Evolutionary conservation across 2,797 vertebrate species (phyloP), one percentile per base, ranked within the genome.

Genomic region (Hafferia zeledoni): DNA sequence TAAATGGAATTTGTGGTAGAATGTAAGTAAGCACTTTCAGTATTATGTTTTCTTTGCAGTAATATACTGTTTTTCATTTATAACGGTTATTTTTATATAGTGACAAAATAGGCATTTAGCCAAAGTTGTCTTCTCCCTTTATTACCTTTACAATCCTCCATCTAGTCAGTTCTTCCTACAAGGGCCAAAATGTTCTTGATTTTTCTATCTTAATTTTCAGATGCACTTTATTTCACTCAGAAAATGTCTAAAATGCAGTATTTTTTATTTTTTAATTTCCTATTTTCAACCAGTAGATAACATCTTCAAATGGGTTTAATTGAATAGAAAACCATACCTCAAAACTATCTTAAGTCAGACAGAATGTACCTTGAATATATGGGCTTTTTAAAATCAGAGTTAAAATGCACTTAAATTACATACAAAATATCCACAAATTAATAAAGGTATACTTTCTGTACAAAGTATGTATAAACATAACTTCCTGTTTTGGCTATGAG

Each of bases 81-180:
- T 47, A 52, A 67, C 10, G 77, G 18, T 61, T 31, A 4, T 50
- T 55, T 86, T 83, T 35, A 31, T 8, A 47, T 55, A 74, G 22
- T 16, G 10, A 86, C 9, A 23, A 22, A 70, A 77, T 13, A 9
- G 6, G 5, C 8, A 50, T 69, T 83, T 85, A 59, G 7, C 37
- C 30, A 70, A 91, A 82, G 13, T 60, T 56, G 0, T 55, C 18
- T 24, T 74, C 23, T 70, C 59, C 28, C 19, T 75, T 68, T 56
- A 59, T 43, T 78, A 22, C 5, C 7, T 84, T 81, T 93, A n/a
- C 4, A 69, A 12, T 75, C 17, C 71, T 4, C 5, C 11, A 46
- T 37, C 31, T 60, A 60, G 75, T 56, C 1, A 1, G 2, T 44
- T 88, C 3, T 63, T 86, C 37, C 13, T 46, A 71, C 0, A 0